These are phyloP conservation scores for Chelonus formosanus DNA, from an alignment of 2,888 invertebrate genomes.

Conservation along the genomic window DNA sequence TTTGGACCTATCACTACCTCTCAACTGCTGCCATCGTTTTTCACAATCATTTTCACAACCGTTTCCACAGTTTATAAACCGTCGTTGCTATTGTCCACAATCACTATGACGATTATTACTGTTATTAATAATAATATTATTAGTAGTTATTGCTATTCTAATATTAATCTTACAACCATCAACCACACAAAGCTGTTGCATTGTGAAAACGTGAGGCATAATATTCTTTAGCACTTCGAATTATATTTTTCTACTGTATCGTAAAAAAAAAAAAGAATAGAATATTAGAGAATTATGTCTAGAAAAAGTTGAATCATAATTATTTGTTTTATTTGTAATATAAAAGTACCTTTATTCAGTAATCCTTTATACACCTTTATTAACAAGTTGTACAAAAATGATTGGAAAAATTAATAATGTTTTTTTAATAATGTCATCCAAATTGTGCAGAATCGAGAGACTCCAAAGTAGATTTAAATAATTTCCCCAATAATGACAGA, in stretches of 20 bases:
- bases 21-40: slow-evolving; percentile 38
- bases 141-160: neutral
- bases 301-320: neutral
- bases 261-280: slow-evolving; percentile 33
- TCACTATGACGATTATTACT: slow-evolving; percentile 11
- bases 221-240: slow-evolving; percentile 58
- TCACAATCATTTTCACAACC: slow-evolving; percentile 34
- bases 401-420: too few species aligned
- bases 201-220: slow-evolving; percentile 48
- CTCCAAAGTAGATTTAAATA: slow-evolving; percentile 59
- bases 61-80: slow-evolving; percentile 24
- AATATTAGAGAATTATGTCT: slow-evolving; percentile 35
- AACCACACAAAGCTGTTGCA: slow-evolving; percentile 31
- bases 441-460: slow-evolving; percentile 59
- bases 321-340: neutral
- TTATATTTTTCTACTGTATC: slow-evolving; percentile 63
- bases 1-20: slow-evolving; percentile 37
- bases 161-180: slow-evolving; percentile 27
- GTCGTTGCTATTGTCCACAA: slow-evolving; percentile 4
- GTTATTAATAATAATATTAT: slow-evolving; percentile 33
- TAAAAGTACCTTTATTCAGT: slow-evolving; percentile 2
- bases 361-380: slow-evolving; percentile 15
- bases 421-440: slow-evolving; percentile 40
- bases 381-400: slow-evolving; percentile 11
- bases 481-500: slow-evolving; percentile 57